phyloP scores from a whole-genome alignment of 2,113 vertebrate species.

The Psettodes erumei region DNA sequence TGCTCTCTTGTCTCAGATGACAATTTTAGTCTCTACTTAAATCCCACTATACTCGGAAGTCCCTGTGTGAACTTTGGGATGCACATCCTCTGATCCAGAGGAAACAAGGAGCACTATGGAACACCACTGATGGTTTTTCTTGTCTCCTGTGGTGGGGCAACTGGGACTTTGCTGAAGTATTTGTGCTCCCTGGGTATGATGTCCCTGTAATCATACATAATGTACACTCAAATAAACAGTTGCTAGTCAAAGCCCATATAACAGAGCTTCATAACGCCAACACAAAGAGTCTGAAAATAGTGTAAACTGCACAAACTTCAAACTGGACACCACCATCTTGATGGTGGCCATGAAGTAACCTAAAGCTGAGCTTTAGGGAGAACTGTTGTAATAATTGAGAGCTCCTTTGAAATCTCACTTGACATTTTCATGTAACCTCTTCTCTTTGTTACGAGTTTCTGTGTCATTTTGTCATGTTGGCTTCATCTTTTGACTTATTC shows the following conservation, averaged over 20 bases:
- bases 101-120: conserved; percentile 24
- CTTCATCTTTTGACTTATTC: not conserved
- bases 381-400: not conserved
- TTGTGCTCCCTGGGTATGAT: conserved; percentile 11
- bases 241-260: not conserved
- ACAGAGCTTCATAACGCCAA: not conserved
- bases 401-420: not conserved
- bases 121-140: not conserved
- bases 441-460: conserved; percentile 5
- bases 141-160: not conserved
- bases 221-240: not conserved
- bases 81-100: conserved; percentile 28
- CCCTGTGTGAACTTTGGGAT: not conserved
- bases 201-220: conserved; percentile 13
- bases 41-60: conserved; percentile 7
- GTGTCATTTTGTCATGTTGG: too few species aligned
- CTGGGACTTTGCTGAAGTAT: not conserved
- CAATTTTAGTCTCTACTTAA: conserved; percentile 7
- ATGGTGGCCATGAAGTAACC: not conserved
- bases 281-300: not conserved
- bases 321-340: not conserved
- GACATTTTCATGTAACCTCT: conserved; percentile 2
- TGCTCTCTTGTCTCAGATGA: conserved; percentile 30
- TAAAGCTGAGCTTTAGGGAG: not conserved
- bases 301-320: not conserved